Percentiles rank a stretch among this genome's conserved stretches.
phyloP scores from a whole-genome alignment of 2,797 vertebrate genomes.

The Chromobotia macracanthus region DNA sequence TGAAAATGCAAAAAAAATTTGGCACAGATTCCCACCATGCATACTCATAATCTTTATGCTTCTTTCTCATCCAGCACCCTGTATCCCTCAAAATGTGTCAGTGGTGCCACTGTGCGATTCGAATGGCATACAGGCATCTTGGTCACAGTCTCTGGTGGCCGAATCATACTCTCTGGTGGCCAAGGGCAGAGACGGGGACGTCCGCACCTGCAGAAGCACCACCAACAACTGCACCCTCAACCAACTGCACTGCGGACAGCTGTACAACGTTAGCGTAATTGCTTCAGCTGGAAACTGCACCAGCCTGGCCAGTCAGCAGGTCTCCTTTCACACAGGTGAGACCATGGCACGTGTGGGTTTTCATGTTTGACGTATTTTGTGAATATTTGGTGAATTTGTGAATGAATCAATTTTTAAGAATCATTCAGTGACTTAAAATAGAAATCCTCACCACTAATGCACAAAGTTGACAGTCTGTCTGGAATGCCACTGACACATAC shows the following conservation, averaged over 20 bases:
- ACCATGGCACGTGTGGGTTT: not conserved
- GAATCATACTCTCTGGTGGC: conserved; percentile 70
- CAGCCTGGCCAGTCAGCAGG: conserved; percentile 59
- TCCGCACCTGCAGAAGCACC: conserved; percentile 56
- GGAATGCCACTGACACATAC: too few relatives aligned
- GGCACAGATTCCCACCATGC: not conserved
- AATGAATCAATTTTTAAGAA: too few relatives aligned
- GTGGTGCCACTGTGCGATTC: conserved; percentile 60
- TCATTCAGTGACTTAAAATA: too few relatives aligned
- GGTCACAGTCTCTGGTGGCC: conserved; percentile 66
- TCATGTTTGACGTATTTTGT: too few relatives aligned
- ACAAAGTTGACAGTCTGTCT: too few relatives aligned
- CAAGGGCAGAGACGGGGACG: conserved; percentile 64
- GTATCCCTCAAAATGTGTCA: conserved; percentile 67
- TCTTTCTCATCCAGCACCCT: conserved; percentile 68
- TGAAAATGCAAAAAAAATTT: not conserved
- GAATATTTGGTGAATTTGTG: too few relatives aligned
- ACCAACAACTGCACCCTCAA: conserved; percentile 69
- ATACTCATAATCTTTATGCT: not conserved
- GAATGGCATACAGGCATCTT: conserved; percentile 64
- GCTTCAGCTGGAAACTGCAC: conserved; percentile 70
- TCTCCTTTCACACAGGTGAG: conserved; percentile 70
- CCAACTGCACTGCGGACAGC: conserved; percentile 71
- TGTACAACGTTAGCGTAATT: conserved; percentile 66
- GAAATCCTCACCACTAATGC: too few relatives aligned